Conservation (phyloP, 2,113 vertebrate genomes). For the Varanus komodoensis region DNA sequence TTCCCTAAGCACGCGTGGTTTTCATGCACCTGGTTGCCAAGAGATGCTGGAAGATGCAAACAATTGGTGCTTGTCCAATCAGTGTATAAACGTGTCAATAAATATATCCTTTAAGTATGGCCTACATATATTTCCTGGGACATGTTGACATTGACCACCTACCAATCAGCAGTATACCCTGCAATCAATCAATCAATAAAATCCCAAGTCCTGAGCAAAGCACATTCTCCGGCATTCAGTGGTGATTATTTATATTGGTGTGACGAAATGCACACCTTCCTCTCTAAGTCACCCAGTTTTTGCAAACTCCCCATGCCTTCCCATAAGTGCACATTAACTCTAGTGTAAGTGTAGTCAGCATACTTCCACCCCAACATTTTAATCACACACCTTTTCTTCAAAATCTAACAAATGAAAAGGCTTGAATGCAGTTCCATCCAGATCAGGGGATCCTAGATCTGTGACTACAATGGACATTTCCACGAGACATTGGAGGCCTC, state of each 20-base stretch:
- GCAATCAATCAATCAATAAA: too few species aligned
- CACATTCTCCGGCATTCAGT: not conserved
- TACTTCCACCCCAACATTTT: not conserved
- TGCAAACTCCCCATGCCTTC: not conserved
- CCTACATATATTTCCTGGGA: not conserved
- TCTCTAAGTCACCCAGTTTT: not conserved
- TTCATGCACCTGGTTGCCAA: not conserved
- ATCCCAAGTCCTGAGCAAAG: not conserved
- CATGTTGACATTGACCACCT: too few species aligned
- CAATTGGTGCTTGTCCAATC: not conserved
- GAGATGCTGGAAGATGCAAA: not conserved
- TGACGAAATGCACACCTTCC: not conserved
- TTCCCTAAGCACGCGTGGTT: not conserved
- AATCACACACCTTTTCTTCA: not conserved
- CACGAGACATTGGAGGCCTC: not conserved
- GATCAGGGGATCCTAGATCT: not conserved
- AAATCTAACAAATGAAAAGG: not conserved
- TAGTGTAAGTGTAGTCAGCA: not conserved
- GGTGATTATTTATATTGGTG: not conserved
- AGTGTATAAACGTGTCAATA: not conserved
- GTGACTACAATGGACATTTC: not conserved
- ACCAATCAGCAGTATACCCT: not conserved
- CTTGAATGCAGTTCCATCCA: not conserved
- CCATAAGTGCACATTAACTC: not conserved
- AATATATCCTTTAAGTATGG: not conserved